Conservation (phyloP, 2,888 invertebrate genomes). For the Venustoraphidia nigricollis region DNA sequence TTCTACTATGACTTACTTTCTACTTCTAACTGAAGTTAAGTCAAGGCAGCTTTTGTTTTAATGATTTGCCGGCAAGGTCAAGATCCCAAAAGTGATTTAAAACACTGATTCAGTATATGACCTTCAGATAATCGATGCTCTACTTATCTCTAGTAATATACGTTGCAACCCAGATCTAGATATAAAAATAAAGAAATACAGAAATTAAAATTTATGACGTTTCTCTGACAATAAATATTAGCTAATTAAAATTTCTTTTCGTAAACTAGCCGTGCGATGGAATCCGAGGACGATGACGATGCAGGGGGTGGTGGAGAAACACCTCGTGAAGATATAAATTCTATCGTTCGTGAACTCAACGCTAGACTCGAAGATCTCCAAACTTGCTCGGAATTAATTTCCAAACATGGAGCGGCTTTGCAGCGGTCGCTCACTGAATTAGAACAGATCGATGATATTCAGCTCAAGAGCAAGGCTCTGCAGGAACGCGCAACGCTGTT, state of each 20-base stretch:
- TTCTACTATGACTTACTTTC: too few relatives aligned
- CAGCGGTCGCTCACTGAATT: constrained; percentile 67
- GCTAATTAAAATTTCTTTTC: constrained; percentile 22
- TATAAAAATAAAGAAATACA: too few relatives aligned
- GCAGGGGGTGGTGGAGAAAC: constrained; percentile 25
- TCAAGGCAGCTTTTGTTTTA: too few relatives aligned
- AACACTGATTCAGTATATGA: too few relatives aligned
- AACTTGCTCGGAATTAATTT: constrained; percentile 81
- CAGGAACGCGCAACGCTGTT: constrained; percentile 91
- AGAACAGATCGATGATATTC: constrained; percentile 48
- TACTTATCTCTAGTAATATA: too few relatives aligned
- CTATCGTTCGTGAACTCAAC: constrained; percentile 55
- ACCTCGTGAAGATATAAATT: constrained; percentile 33
- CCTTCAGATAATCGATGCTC: too few relatives aligned
- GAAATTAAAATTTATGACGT: too few relatives aligned
- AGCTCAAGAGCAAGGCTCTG: constrained; percentile 72
- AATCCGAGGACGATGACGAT: constrained; percentile 43
- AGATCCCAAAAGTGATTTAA: too few relatives aligned
- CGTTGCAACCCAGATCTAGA: too few relatives aligned
- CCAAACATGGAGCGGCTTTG: constrained; percentile 72
- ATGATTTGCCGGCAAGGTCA: too few relatives aligned
- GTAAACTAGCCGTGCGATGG: constrained; percentile 42
- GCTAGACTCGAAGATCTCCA: constrained; percentile 77
- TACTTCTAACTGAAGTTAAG: too few relatives aligned
- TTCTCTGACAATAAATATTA: too few relatives aligned